phyloP scores from a whole-genome alignment of 2,113 vertebrate genomes.

The Mellivora capensis region DNA sequence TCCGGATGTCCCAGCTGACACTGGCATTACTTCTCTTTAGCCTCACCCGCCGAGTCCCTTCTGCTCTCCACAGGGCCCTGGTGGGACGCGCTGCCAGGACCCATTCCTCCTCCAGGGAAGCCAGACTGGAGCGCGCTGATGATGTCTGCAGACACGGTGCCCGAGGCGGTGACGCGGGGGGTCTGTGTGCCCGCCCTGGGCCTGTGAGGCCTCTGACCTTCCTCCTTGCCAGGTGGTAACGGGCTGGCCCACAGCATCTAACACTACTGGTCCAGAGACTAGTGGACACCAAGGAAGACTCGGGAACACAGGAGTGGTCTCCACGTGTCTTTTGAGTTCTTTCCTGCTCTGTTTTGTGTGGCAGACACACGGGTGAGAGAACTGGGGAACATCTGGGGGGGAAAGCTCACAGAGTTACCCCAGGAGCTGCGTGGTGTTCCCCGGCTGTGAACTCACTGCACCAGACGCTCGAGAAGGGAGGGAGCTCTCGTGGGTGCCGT shows the following conservation, averaged over 20 bases:
- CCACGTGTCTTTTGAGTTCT: background rate
- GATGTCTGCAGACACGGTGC: rapidly evolving
- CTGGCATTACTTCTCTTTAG: background rate
- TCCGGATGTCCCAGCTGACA: background rate
- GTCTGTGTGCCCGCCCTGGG: rapidly evolving
- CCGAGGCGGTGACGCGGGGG: rapidly evolving
- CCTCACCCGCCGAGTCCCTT: no score
- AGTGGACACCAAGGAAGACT: background rate
- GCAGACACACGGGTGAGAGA: background rate
- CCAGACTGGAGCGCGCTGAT: rapidly evolving
- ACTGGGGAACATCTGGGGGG: rapidly evolving
- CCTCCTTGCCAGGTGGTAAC: rapidly evolving
- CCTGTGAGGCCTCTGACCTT: background rate
- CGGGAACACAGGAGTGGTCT: background rate
- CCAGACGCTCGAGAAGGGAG: background rate
- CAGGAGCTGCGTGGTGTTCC: rapidly evolving
- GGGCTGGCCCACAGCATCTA: rapidly evolving
- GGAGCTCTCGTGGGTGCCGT: rapidly evolving
- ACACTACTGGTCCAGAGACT: rapidly evolving
- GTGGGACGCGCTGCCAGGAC: rapidly evolving
- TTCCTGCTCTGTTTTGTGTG: background rate
- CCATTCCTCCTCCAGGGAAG: rapidly evolving
- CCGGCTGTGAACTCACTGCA: rapidly evolving
- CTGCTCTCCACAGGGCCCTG: rapidly evolving
- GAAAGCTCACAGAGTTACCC: rapidly evolving